These are phyloP conservation scores for Valencia hispanica DNA, from an alignment of 2,797 vertebrate genomes.

Conservation along the genomic window DNA sequence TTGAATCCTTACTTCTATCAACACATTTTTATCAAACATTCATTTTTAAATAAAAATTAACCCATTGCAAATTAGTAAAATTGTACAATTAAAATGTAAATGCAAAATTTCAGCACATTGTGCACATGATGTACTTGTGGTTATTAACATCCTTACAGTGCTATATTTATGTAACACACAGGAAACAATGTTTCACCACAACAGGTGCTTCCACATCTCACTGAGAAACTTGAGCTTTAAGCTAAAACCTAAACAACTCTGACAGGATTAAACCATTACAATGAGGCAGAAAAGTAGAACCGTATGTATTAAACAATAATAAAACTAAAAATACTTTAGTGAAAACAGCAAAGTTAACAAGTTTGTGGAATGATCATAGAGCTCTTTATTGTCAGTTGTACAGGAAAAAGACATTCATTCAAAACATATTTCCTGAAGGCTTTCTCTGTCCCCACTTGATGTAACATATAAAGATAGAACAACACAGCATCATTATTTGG, in stretches of 20 bases:
- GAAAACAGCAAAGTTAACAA: background rate
- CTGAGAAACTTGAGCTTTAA: conserved; percentile 27
- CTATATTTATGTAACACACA: conserved; percentile 44
- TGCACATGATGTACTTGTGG: background rate
- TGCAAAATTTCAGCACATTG: background rate
- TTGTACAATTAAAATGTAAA: background rate
- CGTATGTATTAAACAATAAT: background rate
- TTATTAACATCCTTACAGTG: conserved; percentile 18
- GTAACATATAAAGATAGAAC: background rate
- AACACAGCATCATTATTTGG: background rate
- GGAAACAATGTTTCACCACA: conserved; percentile 49
- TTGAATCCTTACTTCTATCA: too few species aligned
- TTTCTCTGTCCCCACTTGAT: background rate
- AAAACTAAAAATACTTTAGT: background rate
- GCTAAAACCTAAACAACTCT: conserved; percentile 7
- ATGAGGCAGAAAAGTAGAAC: background rate
- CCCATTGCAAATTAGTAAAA: too few species aligned
- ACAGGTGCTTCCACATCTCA: conserved; percentile 62
- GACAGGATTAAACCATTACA: background rate
- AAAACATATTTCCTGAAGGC: background rate
- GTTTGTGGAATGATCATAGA: background rate
- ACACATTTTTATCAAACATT: too few species aligned
- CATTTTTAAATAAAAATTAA: too few species aligned
- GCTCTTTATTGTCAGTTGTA: background rate
- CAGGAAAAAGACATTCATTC: background rate